phyloP scores from a whole-genome alignment of 2,888 invertebrate genomes.

The Agrotis segetum region DNA sequence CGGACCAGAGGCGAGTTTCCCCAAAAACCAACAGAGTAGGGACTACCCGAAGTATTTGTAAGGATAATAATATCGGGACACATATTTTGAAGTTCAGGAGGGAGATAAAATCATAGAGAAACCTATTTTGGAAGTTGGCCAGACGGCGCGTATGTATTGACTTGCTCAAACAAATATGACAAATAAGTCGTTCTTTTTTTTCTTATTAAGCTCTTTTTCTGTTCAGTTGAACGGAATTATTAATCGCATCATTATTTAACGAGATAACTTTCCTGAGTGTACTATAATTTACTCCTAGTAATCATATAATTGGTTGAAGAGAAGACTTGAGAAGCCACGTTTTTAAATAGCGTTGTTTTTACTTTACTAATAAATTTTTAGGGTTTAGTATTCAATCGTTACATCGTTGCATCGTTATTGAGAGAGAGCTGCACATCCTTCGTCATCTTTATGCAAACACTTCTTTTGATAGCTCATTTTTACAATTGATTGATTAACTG shows the following conservation, averaged over 20 bases:
- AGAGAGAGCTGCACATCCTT: no score
- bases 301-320: no score
- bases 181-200: slow-evolving; percentile 28
- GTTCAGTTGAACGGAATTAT: background rate
- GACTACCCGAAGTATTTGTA: slow-evolving; percentile 16
- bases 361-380: no score
- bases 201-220: slow-evolving; percentile 13
- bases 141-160: slow-evolving; percentile 25
- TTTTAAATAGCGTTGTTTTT: no score
- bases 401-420: no score
- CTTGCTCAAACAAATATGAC: slow-evolving; percentile 12
- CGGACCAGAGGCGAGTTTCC: no score
- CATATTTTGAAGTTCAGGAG: slow-evolving; percentile 24
- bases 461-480: no score
- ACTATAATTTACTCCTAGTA: no score
- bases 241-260: background rate
- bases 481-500: no score
- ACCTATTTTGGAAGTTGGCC: slow-evolving; percentile 43
- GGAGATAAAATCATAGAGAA: slow-evolving; percentile 18
- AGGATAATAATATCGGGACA: slow-evolving; percentile 14
- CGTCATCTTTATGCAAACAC: no score
- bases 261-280: background rate
- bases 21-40: background rate
- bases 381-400: no score
- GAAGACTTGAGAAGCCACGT: no score